Percentiles rank a stretch among this genome's conserved stretches.
These are phyloP conservation scores for Galerucella calmariensis DNA, from an alignment of 2,888 invertebrate genomes.

Conservation along the genomic window DNA sequence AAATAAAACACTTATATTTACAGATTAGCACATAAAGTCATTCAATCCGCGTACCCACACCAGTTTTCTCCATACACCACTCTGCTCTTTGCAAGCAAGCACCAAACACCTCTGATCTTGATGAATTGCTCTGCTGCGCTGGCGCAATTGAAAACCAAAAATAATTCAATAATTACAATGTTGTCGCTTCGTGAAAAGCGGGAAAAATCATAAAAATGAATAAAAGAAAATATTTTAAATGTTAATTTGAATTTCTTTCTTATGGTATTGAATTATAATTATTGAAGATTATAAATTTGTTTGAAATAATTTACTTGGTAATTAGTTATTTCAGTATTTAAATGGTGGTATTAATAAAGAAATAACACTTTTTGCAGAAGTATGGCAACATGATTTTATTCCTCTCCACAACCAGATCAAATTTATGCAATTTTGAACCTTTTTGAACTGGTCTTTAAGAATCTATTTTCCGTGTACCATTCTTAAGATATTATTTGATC, in stretches of 20 bases:
- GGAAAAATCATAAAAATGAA: background rate
- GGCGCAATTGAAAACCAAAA: constrained; percentile 31
- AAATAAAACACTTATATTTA: constrained; percentile 33
- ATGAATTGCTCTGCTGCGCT: constrained; percentile 26
- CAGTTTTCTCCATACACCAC: constrained; percentile 54
- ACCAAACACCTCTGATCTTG: constrained; percentile 7
- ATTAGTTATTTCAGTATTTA: background rate
- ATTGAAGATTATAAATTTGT: background rate
- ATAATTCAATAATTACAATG: constrained; percentile 13
- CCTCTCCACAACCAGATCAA: background rate
- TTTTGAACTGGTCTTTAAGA: constrained; percentile 40
- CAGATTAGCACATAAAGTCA: constrained; percentile 36
- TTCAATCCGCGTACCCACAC: constrained; percentile 59
- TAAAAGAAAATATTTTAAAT: background rate
- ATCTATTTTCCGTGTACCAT: constrained; percentile 26
- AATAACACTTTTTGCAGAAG: background rate
- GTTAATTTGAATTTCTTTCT: background rate
- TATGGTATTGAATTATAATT: background rate
- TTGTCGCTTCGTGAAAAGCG: background rate
- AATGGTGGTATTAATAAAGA: background rate
- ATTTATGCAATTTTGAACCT: constrained; percentile 41
- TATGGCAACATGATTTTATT: constrained; percentile 19
- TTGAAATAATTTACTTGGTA: background rate
- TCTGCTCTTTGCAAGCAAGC: background rate
- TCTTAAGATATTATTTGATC: constrained; percentile 44